Conservation (phyloP, 2,888 invertebrate species). For the Sminthurinus aureus region DNA sequence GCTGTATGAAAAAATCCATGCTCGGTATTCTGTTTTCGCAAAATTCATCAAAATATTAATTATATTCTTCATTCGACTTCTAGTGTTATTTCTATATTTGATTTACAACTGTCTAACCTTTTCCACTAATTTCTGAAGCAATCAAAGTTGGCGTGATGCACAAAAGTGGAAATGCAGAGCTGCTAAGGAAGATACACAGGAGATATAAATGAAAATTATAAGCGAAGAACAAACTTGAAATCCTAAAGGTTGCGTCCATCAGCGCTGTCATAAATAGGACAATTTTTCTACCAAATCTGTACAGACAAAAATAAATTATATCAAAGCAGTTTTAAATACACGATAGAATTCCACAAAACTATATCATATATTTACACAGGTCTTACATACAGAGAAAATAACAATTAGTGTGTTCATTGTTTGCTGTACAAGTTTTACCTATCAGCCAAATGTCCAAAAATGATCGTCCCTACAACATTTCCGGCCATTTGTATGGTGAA, state of each 20-base stretch:
- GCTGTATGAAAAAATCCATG: slow-evolving; percentile 35
- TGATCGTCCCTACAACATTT: slow-evolving; percentile 37
- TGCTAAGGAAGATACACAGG: slow-evolving; percentile 43
- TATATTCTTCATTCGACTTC: neutral
- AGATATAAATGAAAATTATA: slow-evolving; percentile 49
- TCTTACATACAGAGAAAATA: too few relatives aligned
- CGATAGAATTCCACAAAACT: too few relatives aligned
- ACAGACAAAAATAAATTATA: neutral
- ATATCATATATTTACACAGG: too few relatives aligned
- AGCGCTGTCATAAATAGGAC: slow-evolving; percentile 66
- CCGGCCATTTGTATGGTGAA: slow-evolving; percentile 48
- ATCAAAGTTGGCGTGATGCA: slow-evolving; percentile 52
- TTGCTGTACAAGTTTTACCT: slow-evolving; percentile 39
- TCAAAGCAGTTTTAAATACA: too few relatives aligned
- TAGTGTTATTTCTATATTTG: neutral
- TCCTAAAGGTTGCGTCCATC: slow-evolving; percentile 55
- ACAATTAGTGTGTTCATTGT: too few relatives aligned
- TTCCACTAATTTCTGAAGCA: slow-evolving; percentile 52
- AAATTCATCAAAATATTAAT: neutral
- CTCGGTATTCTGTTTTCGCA: slow-evolving; percentile 43
- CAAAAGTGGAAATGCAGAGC: slow-evolving; percentile 49
- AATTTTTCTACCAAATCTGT: slow-evolving; percentile 66
- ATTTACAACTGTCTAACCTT: slow-evolving; percentile 39
- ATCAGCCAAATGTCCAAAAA: slow-evolving; percentile 37
- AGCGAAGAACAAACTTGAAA: slow-evolving; percentile 44